Percentiles rank a stretch among this genome's conserved stretches.
These are phyloP conservation scores for Coluber constrictor DNA, from an alignment of 2,797 vertebrate species.

Conservation along the genomic window DNA sequence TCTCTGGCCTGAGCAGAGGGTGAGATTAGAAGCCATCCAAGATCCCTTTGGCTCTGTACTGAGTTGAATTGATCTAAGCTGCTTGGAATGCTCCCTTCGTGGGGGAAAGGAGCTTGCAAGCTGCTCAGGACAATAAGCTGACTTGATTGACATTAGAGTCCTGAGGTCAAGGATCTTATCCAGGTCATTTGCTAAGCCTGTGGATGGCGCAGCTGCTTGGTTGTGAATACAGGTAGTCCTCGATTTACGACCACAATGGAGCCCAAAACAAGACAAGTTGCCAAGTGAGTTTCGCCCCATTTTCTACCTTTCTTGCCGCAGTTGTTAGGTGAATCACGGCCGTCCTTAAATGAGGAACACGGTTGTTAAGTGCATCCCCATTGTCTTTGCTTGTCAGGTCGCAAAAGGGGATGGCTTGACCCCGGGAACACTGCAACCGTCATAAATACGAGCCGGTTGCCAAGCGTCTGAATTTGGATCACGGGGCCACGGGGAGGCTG, in stretches of 20 bases:
- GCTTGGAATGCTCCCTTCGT: neutral
- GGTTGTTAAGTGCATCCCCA: too few species aligned
- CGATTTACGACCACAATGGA: too few species aligned
- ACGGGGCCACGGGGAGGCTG: too few species aligned
- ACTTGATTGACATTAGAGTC: neutral
- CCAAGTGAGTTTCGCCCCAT: too few species aligned
- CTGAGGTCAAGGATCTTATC: neutral
- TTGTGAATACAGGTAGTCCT: neutral
- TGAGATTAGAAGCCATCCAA: neutral
- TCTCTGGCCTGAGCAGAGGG: neutral
- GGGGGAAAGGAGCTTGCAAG: neutral
- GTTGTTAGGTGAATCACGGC: neutral
- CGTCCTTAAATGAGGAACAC: too few species aligned
- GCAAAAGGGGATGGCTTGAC: too few species aligned
- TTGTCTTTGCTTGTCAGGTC: too few species aligned
- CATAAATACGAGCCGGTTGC: too few species aligned
- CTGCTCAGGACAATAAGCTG: neutral
- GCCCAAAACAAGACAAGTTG: too few species aligned
- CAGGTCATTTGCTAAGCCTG: neutral
- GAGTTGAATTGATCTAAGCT: neutral
- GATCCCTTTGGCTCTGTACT: neutral
- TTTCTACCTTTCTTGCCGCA: neutral
- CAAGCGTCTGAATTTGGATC: too few species aligned
- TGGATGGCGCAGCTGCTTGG: neutral
- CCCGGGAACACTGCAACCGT: too few species aligned